These are phyloP conservation scores for Orthonevra nobilis DNA, from an alignment of 2,888 invertebrate genomes.

Conservation along the genomic window DNA sequence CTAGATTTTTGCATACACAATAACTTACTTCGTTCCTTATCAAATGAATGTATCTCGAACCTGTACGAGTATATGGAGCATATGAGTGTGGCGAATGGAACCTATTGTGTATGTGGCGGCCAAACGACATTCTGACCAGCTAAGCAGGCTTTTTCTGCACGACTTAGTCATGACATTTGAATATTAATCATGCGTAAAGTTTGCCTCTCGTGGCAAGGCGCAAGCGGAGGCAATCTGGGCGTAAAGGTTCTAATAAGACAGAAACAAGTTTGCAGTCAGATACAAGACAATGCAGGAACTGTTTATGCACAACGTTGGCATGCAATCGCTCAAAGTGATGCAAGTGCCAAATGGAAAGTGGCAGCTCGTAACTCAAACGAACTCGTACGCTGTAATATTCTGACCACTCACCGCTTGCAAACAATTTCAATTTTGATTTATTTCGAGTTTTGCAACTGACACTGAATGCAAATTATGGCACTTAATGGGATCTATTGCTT, in stretches of 20 bases:
- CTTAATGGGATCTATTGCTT: too few species aligned
- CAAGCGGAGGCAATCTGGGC: neutral
- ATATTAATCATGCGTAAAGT: conserved; percentile 67
- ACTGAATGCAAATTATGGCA: conserved; percentile 10
- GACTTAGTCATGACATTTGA: conserved; percentile 69
- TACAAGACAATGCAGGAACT: conserved; percentile 62
- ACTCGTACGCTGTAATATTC: neutral
- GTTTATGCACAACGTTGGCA: conserved; percentile 57
- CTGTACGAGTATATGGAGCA: conserved; percentile 17
- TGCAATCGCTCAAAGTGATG: conserved; percentile 55
- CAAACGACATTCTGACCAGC: conserved; percentile 53
- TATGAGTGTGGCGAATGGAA: conserved; percentile 7
- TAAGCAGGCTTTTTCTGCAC: conserved; percentile 57
- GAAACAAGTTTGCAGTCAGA: too few species aligned
- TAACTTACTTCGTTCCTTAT: conserved; percentile 21
- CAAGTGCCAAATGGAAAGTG: conserved; percentile 60
- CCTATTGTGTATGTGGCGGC: conserved; percentile 21
- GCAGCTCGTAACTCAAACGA: conserved; percentile 22
- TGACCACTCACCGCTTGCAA: neutral
- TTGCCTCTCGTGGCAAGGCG: conserved; percentile 13
- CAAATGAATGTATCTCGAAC: conserved; percentile 25
- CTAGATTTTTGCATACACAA: conserved; percentile 22
- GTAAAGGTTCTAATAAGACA: conserved; percentile 27
- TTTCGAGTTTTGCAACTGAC: conserved; percentile 38
- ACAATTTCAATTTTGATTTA: conserved; percentile 21